A percentile compares a stretch with the other conserved stretches of the same genome.
phyloP scores from a whole-genome alignment of 1,140 invertebrate species.

The Mycetomoellerius zeteki region DNA sequence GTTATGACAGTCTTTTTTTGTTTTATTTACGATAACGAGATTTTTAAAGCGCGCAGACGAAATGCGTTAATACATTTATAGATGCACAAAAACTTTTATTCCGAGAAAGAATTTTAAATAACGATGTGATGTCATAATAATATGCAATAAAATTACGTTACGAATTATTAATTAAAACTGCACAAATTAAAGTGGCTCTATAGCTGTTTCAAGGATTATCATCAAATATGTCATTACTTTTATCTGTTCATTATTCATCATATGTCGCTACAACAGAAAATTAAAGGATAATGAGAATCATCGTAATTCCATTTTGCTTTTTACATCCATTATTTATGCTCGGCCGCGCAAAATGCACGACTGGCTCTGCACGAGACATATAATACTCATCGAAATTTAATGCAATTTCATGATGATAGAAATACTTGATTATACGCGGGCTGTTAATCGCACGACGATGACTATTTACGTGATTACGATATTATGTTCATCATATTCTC shows the following conservation, averaged over 20 bases:
- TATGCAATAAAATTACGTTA: not conserved
- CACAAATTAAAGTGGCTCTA: not conserved
- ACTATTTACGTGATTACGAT: slow-evolving; percentile 31
- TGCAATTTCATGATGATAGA: slow-evolving; percentile 43
- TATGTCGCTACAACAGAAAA: not conserved
- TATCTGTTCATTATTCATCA: slow-evolving; percentile 17
- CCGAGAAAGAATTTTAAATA: not conserved
- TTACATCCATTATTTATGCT: slow-evolving; percentile 25
- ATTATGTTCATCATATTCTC: slow-evolving; percentile 40
- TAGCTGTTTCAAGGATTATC: not conserved
- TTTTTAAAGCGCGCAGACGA: not conserved
- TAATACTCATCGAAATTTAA: slow-evolving; percentile 27
- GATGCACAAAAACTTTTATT: not conserved
- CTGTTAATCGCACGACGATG: slow-evolving; percentile 41
- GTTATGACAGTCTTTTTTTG: not conserved
- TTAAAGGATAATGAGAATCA: slow-evolving; percentile 46
- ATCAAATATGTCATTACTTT: not conserved
- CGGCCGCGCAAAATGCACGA: not conserved
- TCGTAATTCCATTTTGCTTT: slow-evolving; percentile 53
- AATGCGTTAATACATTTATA: not conserved
- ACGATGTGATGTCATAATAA: not conserved
- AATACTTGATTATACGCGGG: slow-evolving; percentile 23
- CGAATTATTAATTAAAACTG: not conserved
- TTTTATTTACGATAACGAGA: not conserved
- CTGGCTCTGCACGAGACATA: not conserved